phyloP scores from a whole-genome alignment of 2,888 invertebrate species.

The Phortica magna region DNA sequence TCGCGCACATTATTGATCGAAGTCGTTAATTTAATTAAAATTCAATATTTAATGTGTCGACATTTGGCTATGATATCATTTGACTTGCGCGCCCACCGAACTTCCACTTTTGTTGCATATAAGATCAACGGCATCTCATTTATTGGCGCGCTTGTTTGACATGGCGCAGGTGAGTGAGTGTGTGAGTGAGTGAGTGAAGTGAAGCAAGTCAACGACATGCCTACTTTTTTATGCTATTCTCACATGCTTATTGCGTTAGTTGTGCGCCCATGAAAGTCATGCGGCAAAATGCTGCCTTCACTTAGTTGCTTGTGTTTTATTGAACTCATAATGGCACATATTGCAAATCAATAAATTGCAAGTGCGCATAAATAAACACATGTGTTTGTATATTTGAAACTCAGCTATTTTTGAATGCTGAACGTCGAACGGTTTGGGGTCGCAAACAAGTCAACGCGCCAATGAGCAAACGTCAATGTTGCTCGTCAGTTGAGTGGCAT shows the following conservation, averaged over 20 bases:
- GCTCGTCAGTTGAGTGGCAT: not conserved
- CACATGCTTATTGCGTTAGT: too few relatives aligned
- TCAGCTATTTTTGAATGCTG: constrained; percentile 19
- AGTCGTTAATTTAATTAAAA: constrained; percentile 31
- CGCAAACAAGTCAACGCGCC: not conserved
- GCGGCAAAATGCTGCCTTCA: not conserved
- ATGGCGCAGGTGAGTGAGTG: not conserved
- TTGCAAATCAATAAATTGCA: constrained; percentile 39
- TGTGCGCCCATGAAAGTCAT: too few relatives aligned
- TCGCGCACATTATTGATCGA: constrained; percentile 28
- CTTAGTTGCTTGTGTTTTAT: constrained; percentile 28
- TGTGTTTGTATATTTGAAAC: constrained; percentile 18
- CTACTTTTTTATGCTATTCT: too few relatives aligned
- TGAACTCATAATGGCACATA: constrained; percentile 14
- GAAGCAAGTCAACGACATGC: too few relatives aligned
- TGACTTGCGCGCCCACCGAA: not conserved
- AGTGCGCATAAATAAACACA: constrained; percentile 34
- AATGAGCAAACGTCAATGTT: too few relatives aligned
- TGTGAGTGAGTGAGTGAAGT: too few relatives aligned
- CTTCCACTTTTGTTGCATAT: not conserved
- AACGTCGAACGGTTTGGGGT: not conserved
- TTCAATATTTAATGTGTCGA: constrained; percentile 23
- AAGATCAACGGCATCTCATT: not conserved
- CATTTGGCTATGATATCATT: constrained; percentile 14
- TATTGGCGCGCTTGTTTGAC: not conserved